Evolutionary conservation across 2,797 vertebrate species (phyloP).

Genomic region (Pristis pectinata): DNA sequence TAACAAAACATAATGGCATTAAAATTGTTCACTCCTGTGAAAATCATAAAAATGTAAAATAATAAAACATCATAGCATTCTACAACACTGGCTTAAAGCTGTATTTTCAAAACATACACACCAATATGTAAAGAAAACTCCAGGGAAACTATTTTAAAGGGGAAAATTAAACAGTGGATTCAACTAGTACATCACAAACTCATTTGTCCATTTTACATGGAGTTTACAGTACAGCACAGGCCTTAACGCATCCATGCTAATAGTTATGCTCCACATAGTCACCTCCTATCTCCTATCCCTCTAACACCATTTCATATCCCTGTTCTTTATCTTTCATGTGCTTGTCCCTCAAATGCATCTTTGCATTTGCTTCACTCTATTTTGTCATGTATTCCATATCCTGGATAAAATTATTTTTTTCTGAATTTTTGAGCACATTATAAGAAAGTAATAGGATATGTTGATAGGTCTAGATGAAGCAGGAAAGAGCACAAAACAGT

Average conservation of each 20-base stretch:
- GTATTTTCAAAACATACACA: background rate
- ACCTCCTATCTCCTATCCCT: background rate
- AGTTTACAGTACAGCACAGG: background rate
- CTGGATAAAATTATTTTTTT: background rate
- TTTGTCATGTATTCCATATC: background rate
- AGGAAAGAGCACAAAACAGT: background rate
- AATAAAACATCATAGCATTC: background rate
- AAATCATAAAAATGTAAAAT: background rate
- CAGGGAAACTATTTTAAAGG: background rate
- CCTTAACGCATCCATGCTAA: too few species aligned
- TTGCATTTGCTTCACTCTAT: background rate
- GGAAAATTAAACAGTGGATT: background rate
- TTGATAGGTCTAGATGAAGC: background rate
- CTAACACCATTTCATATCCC: background rate
- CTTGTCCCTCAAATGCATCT: background rate
- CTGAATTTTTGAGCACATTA: background rate
- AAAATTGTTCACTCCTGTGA: background rate
- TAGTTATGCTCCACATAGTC: background rate
- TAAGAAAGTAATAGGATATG: background rate
- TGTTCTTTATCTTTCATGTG: background rate
- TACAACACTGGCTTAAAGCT: background rate
- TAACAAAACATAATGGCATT: background rate
- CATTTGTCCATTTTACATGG: background rate
- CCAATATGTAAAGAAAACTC: background rate
- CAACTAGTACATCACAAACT: background rate